Base-by-base conservation (phyloP, 2,888 invertebrate species). In the Anticlea derivata region DNA sequence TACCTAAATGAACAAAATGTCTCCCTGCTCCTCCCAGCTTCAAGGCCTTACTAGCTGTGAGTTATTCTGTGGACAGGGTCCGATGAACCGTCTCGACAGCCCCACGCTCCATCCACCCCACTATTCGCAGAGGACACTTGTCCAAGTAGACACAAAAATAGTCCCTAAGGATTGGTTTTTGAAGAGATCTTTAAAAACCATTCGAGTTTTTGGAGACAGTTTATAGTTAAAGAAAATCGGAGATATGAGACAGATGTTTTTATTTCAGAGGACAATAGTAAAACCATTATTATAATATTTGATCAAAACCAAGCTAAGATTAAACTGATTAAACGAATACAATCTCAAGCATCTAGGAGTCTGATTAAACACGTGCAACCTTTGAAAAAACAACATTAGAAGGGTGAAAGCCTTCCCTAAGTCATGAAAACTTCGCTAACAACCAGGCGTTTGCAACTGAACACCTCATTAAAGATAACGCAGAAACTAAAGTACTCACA, bases 31-130 rank as follows among this genome's bases (percentile, higher is more conserved):
- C 39, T 43, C 37, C 39, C 38, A 35, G 55, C 46, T 44, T 55
- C 56, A 53, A 65, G 60, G 58, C 64, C 34, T 10, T 51, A 33
- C 37, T 20, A 39, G 11, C 24, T 48, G 35, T 31, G 27, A 7
- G 1, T 20, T 39, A 53, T 8, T 43, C 53, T 53, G 34, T 31
- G 48, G 1, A 64, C 61, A 63, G 66, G 73, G 84, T 81, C 85
- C 84, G 79, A 82, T 83, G 86, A 86, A 83, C 85, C 68, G 83
- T 80, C 85, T 78, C 77, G 80, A 50, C 49, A 50, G 53, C 60
- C 62, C 63, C 66, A 57, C 63, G 65, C 65, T 40, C 44, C 46
- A 63, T 59, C 38, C 40, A 62, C 60, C 62, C 66, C 61, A 41
- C 58, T 58, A 53, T 50, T 54, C 60, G 52, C 50, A 29, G 44